Conservation (phyloP, 2,888 invertebrate genomes). For the Hedychridium roseum region DNA sequence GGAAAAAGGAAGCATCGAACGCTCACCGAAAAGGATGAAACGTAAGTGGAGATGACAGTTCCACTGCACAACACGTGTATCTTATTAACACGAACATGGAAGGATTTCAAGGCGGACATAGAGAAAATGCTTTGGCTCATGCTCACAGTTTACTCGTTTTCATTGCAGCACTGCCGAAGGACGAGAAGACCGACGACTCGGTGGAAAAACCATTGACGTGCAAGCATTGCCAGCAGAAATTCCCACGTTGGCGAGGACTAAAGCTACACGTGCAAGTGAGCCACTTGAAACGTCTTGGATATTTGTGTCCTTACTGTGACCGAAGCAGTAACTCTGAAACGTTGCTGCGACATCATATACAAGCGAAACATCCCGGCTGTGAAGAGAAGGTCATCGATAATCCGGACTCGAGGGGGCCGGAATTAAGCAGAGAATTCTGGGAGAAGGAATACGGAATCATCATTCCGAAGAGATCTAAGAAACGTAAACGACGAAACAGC, state of each 20-base stretch:
- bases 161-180: slow-evolving; percentile 10
- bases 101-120: no score
- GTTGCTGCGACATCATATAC: slow-evolving; percentile 51
- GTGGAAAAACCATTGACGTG: slow-evolving; percentile 38
- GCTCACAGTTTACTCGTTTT: neutral
- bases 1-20: slow-evolving; percentile 18
- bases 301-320: slow-evolving; percentile 55
- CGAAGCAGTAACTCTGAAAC: slow-evolving; percentile 50
- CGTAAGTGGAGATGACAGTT: slow-evolving; percentile 18
- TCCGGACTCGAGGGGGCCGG: slow-evolving; percentile 36
- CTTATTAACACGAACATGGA: neutral
- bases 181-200: no score
- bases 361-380: slow-evolving; percentile 43
- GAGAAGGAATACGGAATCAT: slow-evolving; percentile 52
- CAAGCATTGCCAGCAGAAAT: slow-evolving; percentile 53
- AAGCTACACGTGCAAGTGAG: slow-evolving; percentile 55
- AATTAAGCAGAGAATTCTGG: slow-evolving; percentile 56
- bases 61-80: neutral
- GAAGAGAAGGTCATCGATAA: slow-evolving; percentile 45
- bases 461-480: slow-evolving; percentile 26
- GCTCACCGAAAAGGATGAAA: slow-evolving; percentile 21
- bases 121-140: no score
- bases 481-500: slow-evolving; percentile 36
- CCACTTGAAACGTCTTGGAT: slow-evolving; percentile 52
- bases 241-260: slow-evolving; percentile 50